Percentiles rank a stretch among this genome's conserved stretches.
Evolutionary conservation across 2,797 vertebrate species (phyloP).

Genomic region (Gobio occitaniae): DNA sequence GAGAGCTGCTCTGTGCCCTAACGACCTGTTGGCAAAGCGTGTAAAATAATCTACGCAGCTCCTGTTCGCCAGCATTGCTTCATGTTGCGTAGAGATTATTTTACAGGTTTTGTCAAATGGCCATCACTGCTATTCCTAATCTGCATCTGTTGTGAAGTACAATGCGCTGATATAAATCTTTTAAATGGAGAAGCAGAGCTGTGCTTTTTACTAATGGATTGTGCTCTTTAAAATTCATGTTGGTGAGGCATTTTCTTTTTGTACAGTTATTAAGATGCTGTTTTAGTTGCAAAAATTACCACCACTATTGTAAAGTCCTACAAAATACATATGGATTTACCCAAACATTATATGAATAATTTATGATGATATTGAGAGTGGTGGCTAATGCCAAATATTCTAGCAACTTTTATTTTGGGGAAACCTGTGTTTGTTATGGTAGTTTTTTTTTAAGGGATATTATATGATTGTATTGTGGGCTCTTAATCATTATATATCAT

Average conservation of each 20-base stretch:
- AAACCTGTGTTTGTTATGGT: not conserved
- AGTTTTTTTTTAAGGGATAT: not conserved
- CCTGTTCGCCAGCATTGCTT: slow-evolving; percentile 35
- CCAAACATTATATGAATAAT: not conserved
- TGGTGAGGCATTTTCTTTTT: not conserved
- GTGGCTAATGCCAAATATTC: not conserved
- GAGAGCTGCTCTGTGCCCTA: not conserved
- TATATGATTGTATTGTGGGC: not conserved
- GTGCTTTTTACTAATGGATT: not conserved
- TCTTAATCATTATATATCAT: not conserved
- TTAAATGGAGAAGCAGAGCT: not conserved
- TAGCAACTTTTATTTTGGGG: not conserved
- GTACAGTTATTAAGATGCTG: not conserved
- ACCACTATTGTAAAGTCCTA: not conserved
- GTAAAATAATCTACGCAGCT: slow-evolving; percentile 75
- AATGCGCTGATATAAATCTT: not conserved
- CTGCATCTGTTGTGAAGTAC: slow-evolving; percentile 1
- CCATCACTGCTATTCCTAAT: slow-evolving; percentile 59
- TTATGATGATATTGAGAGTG: not conserved
- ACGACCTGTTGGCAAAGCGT: slow-evolving; percentile 46
- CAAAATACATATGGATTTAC: not conserved
- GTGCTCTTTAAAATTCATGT: not conserved
- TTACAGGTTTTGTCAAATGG: slow-evolving; percentile 66
- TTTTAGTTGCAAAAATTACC: not conserved
- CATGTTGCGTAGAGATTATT: slow-evolving; percentile 47